Conservation (phyloP, 2,113 vertebrate genomes). For the Gadus macrocephalus region DNA sequence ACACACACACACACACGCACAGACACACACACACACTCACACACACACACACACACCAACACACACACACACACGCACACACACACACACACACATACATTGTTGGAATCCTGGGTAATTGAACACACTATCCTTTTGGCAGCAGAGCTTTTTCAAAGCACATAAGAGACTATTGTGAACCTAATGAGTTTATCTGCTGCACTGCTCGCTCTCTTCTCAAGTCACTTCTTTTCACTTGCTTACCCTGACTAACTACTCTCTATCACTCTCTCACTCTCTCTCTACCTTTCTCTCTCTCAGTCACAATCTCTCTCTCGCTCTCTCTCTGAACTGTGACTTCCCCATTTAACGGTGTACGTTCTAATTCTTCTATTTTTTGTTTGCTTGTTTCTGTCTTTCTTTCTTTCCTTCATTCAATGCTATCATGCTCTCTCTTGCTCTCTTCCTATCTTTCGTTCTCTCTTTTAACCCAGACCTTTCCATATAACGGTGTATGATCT, state of each 20-base stretch:
- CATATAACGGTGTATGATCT: too few species aligned
- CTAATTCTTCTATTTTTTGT: neutral
- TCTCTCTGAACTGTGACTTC: slow-evolving; percentile 5
- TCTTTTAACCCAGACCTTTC: too few species aligned
- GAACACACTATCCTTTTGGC: slow-evolving; percentile 6
- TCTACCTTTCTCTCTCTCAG: too few species aligned
- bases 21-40: slow-evolving; percentile 4
- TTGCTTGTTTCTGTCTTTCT: neutral
- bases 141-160: slow-evolving; percentile 25
- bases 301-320: slow-evolving; percentile 6
- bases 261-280: slow-evolving; percentile 35
- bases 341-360: neutral
- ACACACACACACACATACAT: slow-evolving; percentile 1
- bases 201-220: neutral
- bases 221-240: too few species aligned
- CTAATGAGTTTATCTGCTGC: slow-evolving; percentile 50
- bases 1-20: neutral
- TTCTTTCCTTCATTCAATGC: too few species aligned
- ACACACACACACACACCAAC: slow-evolving; percentile 6
- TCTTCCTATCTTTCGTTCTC: too few species aligned
- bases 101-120: too few species aligned
- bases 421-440: too few species aligned
- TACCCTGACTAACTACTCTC: neutral
- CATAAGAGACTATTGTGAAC: slow-evolving; percentile 31
- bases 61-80: slow-evolving; percentile 7